Evolutionary conservation across 2,888 invertebrate species (phyloP), one percentile per base, ranked within the genome.

Genomic region (Exephanes ischioxanthus): DNA sequence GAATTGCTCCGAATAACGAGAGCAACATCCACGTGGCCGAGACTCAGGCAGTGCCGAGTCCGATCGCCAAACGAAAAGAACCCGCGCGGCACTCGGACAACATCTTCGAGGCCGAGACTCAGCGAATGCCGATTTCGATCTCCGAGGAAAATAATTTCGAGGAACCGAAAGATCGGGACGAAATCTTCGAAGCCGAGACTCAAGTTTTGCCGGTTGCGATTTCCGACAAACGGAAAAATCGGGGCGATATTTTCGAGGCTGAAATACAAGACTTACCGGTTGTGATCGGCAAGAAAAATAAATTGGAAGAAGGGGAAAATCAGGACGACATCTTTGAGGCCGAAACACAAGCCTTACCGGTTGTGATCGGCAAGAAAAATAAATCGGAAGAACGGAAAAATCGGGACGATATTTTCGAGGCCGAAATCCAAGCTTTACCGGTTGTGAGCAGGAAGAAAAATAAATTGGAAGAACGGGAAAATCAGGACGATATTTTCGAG

Each of bases 301-400:
- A 30, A 30, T 30, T 3, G 3, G 30, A 3, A 30, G 3, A 30
- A 30, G 3, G 30, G 30, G 3, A 30, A 30, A 30, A 30, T 3
- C 30, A 3, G 30, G 30, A 3, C 30, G 30, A 30, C 3, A 30
- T 30, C 3, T 30, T 30, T 3, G 30, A 30, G 30, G 30, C 30
- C 3, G 30, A 30, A 3, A 30, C 30, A 3, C 83, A 80, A 75
- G 81, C 80, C 48, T 11, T 55, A 51, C 22, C 41, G 19, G 5
- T 6, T 16, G 45, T 7, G 61, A 9, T 26, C 41, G 80, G 70
- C 53, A 16, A 58, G 67, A 1, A 3, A 11, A 48, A 55, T 30
- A 30, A 30, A 30, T 30, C 0, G 3, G 30, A 30, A 30, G 3
- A 30, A 30, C 3, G 30, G 30, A 3, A 30, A 30, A 30, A 3